A percentile compares a stretch with the other conserved stretches of the same genome.
These are phyloP conservation scores for Listronotus oregonensis DNA, from an alignment of 1,140 invertebrate genomes.

Conservation along the genomic window DNA sequence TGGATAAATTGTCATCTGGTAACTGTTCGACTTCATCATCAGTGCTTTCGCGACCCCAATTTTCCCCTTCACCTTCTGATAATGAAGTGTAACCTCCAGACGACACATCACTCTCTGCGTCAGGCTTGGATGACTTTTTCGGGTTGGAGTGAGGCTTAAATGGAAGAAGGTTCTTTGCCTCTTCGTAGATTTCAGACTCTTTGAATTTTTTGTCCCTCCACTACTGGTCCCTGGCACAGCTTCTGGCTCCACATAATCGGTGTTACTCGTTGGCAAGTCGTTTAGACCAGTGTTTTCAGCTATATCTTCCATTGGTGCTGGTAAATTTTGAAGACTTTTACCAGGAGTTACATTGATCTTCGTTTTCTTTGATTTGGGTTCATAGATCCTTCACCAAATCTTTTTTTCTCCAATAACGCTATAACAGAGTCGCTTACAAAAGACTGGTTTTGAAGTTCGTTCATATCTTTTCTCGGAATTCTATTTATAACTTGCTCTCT, in stretches of 20 bases:
- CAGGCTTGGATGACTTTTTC: background rate
- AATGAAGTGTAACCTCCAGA: conserved; percentile 2
- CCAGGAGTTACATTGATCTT: background rate
- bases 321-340: background rate
- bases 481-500: background rate
- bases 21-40: background rate
- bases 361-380: background rate
- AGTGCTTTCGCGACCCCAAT: background rate
- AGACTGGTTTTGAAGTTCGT: background rate
- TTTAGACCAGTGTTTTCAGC: background rate
- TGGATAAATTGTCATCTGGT: background rate
- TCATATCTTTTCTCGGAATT: background rate
- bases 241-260: background rate
- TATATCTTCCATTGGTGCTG: background rate
- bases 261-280: background rate
- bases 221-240: background rate
- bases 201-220: too few relatives aligned
- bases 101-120: background rate
- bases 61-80: background rate
- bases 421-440: background rate
- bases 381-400: background rate
- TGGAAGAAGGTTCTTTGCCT: background rate
- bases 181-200: background rate
- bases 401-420: background rate
- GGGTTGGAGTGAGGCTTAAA: background rate